Base-by-base conservation (phyloP, 2,797 vertebrate genomes). In the Furcifer pardalis region DNA sequence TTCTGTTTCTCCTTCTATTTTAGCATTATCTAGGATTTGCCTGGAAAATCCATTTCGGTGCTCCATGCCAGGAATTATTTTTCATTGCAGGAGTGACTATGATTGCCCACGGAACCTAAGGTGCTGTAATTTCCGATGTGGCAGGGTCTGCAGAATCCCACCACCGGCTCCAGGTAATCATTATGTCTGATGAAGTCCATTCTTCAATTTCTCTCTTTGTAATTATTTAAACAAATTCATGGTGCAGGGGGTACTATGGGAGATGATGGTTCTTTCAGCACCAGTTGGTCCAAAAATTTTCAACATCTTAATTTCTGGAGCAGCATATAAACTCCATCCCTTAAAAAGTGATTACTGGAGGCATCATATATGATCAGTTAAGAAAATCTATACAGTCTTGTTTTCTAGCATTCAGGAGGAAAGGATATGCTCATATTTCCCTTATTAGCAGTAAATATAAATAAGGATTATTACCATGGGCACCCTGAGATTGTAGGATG, bases 41-140 rank as follows among this genome's bases (percentile, higher is more conserved):
- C 46, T 46, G 8, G 46, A 63, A 69, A 77, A 40, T 65, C 63
- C 74, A 68, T 77, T 83, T 77, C 37, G 7, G 1, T 83, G 82
- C 19, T 32, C 73, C 49, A 23, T 77, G 21, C 82, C 82, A 42
- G 74, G 72, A 83, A 32, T 59, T 17, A 25, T 40, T 1, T 17
- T 4, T 83, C 73, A 19, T 56, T 83, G 82, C 63, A 83, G 63
- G 46, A 68, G 10, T 32, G 25, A 83, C 49, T 59, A 59, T 17
- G 74, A 83, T 15, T 83, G 82, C 35, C 74, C 82, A 42, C 74
- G 4, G 23, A 77, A 42, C 44, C 35, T 68, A 56, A 52, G 63
- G 21, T 83, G 82, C 46, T 83, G 82, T n/a, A 83, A 76, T 52
- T 68, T 25, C 30, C 37, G 62, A 2, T 83, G 82, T 68, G 46